Evolutionary conservation across 2,797 vertebrate genomes (phyloP), one percentile per base, ranked within the genome.

Genomic region (Neosalanx taihuensis): DNA sequence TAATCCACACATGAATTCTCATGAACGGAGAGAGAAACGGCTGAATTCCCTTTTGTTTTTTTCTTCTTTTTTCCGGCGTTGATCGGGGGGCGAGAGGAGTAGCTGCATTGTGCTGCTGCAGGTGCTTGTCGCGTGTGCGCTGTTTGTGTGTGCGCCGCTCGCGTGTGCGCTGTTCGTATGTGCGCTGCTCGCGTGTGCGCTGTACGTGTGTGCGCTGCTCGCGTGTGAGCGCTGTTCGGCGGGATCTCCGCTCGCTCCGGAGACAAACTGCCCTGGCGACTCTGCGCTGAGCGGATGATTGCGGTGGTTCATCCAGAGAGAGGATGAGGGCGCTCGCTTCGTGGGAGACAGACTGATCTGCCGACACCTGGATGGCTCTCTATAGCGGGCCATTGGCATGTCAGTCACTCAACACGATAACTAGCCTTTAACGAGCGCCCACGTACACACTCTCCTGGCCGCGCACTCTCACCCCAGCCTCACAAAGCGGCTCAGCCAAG

Each of bases 321-420:
- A 65, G 49, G 46, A 41, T 73, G 37, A 64, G 46, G 61, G 23
- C 13, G 7, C 15, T 13, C 41, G 6, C 46, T 13, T 3, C 46
- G 6, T 30, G 46, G 23, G 30, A 51, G 12, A 18, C 58, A 18
- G n/a, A 17, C 57, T 18, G 53, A 3, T 67, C 51, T 35, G 49
- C 72, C 33, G 18, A 7, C 12, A 59, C 73, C 70, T 80, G 75
- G 72, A 75, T 77, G 78, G 76, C 81, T 82, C 78, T 68, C 67
- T 75, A 72, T 65, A 46, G 37, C 76, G 67, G 53, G 72, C 69
- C 58, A 73, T 78, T 80, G 73, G 81, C 84, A 74, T 87, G 78
- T 87, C 83, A 85, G 79, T 79, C 62, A 75, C 76, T 74, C 75
- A 63, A 7, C 77, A 76, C 79, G 81, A 83, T 81, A 85, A 87